These are phyloP conservation scores for Girardinichthys multiradiatus DNA, from an alignment of 2,113 vertebrate genomes.

Conservation along the genomic window DNA sequence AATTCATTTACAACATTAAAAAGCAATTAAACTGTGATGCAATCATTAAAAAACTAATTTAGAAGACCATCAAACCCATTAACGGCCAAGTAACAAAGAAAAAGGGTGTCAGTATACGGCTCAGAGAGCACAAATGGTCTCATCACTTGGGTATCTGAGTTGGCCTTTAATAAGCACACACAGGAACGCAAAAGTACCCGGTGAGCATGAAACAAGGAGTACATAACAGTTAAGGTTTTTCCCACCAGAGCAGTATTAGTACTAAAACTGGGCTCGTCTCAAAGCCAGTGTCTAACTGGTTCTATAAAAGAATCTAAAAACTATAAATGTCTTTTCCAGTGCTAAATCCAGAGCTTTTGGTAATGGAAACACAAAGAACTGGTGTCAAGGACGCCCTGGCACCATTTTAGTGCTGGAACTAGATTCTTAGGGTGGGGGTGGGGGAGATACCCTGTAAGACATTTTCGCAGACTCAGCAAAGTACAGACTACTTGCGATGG, in stretches of 20 bases:
- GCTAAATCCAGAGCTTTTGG: too few species aligned
- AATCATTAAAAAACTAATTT: slow-evolving; percentile 26
- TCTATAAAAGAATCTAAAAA: neutral
- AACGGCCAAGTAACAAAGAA: slow-evolving; percentile 29
- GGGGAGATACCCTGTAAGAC: too few species aligned
- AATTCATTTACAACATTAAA: slow-evolving; percentile 38
- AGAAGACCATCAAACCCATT: slow-evolving; percentile 30
- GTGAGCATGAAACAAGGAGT: slow-evolving; percentile 53
- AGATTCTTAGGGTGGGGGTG: too few species aligned
- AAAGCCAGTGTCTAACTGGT: neutral
- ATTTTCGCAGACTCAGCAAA: too few species aligned
- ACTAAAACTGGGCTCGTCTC: neutral
- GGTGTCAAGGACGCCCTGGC: too few species aligned
- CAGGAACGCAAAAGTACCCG: slow-evolving; percentile 40
- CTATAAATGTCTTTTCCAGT: neutral
- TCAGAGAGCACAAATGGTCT: slow-evolving; percentile 49
- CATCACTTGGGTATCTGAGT: slow-evolving; percentile 58
- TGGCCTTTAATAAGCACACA: slow-evolving; percentile 53
- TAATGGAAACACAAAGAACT: too few species aligned
- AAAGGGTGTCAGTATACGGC: slow-evolving; percentile 46
- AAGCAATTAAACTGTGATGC: slow-evolving; percentile 40
- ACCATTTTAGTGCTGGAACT: too few species aligned
- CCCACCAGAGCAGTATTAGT: neutral
- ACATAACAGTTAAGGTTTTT: slow-evolving; percentile 32
- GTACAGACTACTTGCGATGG: too few species aligned